Percentiles rank a stretch among this genome's conserved stretches.
These are phyloP conservation scores for Caenorhabditis sinica DNA, from an alignment of 2,888 invertebrate genomes.

Conservation along the genomic window DNA sequence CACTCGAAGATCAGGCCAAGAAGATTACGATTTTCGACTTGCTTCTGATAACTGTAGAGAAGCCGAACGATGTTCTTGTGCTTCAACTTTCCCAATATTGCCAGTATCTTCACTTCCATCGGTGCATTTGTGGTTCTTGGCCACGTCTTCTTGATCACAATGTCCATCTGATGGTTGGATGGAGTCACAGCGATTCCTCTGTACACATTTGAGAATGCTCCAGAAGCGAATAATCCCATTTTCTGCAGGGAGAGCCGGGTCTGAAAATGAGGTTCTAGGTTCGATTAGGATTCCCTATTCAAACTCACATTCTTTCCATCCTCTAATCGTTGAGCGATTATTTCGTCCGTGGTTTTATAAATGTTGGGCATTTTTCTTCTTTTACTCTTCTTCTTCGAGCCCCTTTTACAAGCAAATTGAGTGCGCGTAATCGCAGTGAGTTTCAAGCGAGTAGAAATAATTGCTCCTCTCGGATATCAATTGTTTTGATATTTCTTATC, in stretches of 20 bases:
- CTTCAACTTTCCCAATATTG: no score
- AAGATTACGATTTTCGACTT: no score
- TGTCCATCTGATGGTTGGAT: no score
- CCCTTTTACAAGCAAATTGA: no score
- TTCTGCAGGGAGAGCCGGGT: no score
- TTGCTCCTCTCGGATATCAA: background rate
- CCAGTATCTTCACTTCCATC: no score
- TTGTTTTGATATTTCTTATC: no score
- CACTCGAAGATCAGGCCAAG: no score
- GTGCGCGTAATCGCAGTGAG: slow-evolving; percentile 33
- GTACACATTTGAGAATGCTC: slow-evolving; percentile 76
- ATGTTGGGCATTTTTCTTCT: slow-evolving; percentile 50
- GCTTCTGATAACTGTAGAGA: no score
- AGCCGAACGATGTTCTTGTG: no score
- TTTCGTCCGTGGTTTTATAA: slow-evolving; percentile 57
- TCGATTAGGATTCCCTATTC: background rate
- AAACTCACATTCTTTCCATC: slow-evolving; percentile 43
- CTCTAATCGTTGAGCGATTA: slow-evolving; percentile 51
- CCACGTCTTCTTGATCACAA: no score
- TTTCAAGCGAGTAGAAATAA: slow-evolving; percentile 46
- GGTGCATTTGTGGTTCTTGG: no score
- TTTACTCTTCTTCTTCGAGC: background rate
- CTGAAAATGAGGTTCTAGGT: slow-evolving; percentile 63
- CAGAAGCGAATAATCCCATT: slow-evolving; percentile 71
- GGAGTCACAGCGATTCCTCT: slow-evolving; percentile 50